These are phyloP conservation scores for Ceratoteleas bidentatus DNA, from an alignment of 1,140 invertebrate genomes.

Conservation along the genomic window DNA sequence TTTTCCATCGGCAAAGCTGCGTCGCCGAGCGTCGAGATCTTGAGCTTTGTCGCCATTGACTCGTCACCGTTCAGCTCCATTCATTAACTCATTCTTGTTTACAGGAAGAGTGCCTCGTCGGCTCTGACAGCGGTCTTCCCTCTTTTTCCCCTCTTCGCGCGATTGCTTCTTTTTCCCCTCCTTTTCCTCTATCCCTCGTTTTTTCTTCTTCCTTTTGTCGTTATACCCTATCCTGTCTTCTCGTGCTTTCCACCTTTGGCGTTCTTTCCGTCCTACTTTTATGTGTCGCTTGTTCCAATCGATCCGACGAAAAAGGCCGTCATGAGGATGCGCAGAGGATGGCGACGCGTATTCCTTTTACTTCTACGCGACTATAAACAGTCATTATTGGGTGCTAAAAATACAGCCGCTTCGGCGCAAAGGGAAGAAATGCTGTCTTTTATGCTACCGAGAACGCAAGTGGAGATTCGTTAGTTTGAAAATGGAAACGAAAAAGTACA, in stretches of 20 bases:
- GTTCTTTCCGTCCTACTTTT: conserved; percentile 64
- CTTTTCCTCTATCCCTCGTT: conserved; percentile 40
- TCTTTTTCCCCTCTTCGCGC: conserved; percentile 49
- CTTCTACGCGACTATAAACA: conserved; percentile 2
- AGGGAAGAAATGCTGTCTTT: neutral
- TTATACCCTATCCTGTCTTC: conserved; percentile 53
- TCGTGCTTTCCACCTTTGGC: conserved; percentile 58
- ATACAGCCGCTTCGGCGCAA: neutral
- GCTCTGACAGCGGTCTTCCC: conserved; percentile 60
- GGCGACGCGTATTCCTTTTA: conserved; percentile 5
- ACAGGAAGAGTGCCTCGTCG: conserved; percentile 72
- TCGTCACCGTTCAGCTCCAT: conserved; percentile 67
- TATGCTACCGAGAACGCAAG: neutral
- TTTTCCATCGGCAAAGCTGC: conserved; percentile 41
- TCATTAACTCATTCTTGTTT: conserved; percentile 75
- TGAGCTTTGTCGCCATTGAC: conserved; percentile 65
- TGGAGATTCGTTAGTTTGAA: neutral
- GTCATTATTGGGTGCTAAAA: neutral
- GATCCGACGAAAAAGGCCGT: conserved; percentile 25
- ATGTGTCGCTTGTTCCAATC: conserved; percentile 40
- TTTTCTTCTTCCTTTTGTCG: conserved; percentile 60
- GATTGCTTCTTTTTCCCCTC: conserved; percentile 40
- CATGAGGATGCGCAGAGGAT: conserved; percentile 27
- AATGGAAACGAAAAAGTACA: too few species aligned
- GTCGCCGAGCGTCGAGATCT: conserved; percentile 59